A percentile compares a stretch with the other conserved stretches of the same genome.
Evolutionary conservation across 1,140 invertebrate genomes (phyloP).

Genomic region (Zaprionus gabonicus): DNA sequence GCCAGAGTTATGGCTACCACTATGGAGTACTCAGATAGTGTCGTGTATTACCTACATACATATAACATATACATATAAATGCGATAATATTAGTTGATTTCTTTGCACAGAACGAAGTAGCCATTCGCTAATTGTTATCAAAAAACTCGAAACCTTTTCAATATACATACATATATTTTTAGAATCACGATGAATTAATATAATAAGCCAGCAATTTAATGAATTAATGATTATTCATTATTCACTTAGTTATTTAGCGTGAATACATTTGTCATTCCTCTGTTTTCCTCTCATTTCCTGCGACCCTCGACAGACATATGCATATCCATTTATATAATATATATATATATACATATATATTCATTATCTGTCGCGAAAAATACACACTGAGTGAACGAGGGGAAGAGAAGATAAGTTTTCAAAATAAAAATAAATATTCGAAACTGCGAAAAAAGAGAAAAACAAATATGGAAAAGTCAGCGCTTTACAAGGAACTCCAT

Average conservation of each 20-base stretch:
- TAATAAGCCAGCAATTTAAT: neutral
- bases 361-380: constrained; percentile 30
- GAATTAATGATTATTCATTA: neutral
- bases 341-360: constrained; percentile 6
- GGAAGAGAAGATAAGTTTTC: constrained; percentile 20
- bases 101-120: neutral
- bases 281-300: neutral
- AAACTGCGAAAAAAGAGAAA: constrained; percentile 30
- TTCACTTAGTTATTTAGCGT: constrained; percentile 3
- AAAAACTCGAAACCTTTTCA: neutral
- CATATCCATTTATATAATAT: constrained; percentile 2
- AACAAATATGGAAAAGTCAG: constrained; percentile 24
- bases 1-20: neutral
- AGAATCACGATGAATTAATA: neutral
- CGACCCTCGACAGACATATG: constrained; percentile 1
- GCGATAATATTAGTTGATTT: neutral
- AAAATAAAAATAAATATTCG: constrained; percentile 28
- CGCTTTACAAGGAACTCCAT: constrained; percentile 19
- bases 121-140: neutral
- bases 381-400: neutral
- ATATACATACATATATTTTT: neutral
- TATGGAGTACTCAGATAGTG: neutral
- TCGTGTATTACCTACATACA: neutral
- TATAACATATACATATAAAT: neutral
- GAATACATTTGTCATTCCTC: neutral